Evolutionary conservation across 35 echinoderm and acorn worm genomes (phyloP), one percentile per base, ranked within the genome.

Genomic region (Heliocidaris tuberculata): DNA sequence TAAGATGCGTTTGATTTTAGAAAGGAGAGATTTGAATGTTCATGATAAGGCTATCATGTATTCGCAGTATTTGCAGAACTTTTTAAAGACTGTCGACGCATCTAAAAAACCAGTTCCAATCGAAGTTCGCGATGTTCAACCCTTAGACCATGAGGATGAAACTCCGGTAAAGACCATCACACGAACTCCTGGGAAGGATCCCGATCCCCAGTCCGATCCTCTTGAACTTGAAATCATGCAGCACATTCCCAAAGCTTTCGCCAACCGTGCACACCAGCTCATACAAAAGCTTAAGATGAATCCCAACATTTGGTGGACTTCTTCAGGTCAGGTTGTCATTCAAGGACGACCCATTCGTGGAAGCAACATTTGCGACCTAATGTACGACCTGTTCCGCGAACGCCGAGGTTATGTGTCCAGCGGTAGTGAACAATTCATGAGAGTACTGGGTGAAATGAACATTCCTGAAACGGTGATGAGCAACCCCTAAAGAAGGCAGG

Each of bases 341-440:
- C 85, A 94, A 47, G 95, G 85, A 4, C 13, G 65, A 31, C 71
- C 92, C 2, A 15, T 96, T 31, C 27, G 6, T 1, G 95, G 95
- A 9, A 88, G 42, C 31, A 93, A 96, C 31, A 32, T 94, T 54
- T 94, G 92, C 24, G 95, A 96, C 89, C 65, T 96, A 86, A 94
- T 96, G 30, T 94, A 96, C 50, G 95, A 96, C 59, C 85, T 94
- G 1, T 47, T 96, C 52, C 92, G 85, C 30, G 95, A 49, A 54
- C 90, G 90, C 32, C 49, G 48, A 87, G 92, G 85, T 48, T 94
- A 86, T 93, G 85, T 85, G 24, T 92, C 95, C 2, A 54, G 16
- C 27, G 95, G 95, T 29, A 86, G 70, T 31, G 91, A 96, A 88
- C 95, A 94, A 65, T 96, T 96, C 60, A 54, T 96, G 31, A 13